Evolutionary conservation across 1,140 invertebrate genomes (phyloP), one percentile per base, ranked within the genome.

Genomic region (Scaptomyza pallida): DNA sequence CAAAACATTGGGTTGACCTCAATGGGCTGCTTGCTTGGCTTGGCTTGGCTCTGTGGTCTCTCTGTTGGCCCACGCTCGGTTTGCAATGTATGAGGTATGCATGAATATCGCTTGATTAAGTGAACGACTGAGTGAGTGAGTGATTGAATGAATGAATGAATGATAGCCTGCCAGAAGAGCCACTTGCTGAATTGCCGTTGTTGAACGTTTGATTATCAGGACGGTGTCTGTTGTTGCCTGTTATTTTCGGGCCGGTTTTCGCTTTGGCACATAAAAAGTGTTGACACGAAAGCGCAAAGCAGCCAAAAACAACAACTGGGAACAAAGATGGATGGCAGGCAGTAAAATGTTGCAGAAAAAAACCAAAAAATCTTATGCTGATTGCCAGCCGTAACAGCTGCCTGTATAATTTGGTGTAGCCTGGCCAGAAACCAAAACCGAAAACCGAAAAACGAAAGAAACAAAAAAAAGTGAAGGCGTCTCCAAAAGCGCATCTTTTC

Each of bases 381-480:
- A 80, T 80, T 78, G 48, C 35, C 52, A 41, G 57, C 33, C 21
- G 55, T 71, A 82, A 76, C 78, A 81, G 78, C 78, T 81, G 78
- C 78, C 71, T 50, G 59, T 48, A 64, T 75, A 82, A 82, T 82
- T 82, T 82, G 51, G 33, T 12, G 33, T n/a, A n/a, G 33, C 33
- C 33, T 37, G 33, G 33, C 33, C 33, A 37, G 33, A 37, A 37
- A 37, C 33, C 33, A 37, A 37, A 37, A 37, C 33, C 33, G 33
- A 37, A 37, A 30, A 30, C 26, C 8, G 26, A 59, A 78, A 48
- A 45, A 30, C 47, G 47, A 56, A 72, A 80, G 69, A 62, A 82
- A 83, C 86, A 72, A 80, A 72, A 62, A 82, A 83, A 85, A 81
- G 70, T 79, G 80, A 85, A 75, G 79, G 80, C 75, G 67, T 71